Evolutionary conservation across 1,140 invertebrate species (phyloP).

Genomic region (Drosophila pruinosa): DNA sequence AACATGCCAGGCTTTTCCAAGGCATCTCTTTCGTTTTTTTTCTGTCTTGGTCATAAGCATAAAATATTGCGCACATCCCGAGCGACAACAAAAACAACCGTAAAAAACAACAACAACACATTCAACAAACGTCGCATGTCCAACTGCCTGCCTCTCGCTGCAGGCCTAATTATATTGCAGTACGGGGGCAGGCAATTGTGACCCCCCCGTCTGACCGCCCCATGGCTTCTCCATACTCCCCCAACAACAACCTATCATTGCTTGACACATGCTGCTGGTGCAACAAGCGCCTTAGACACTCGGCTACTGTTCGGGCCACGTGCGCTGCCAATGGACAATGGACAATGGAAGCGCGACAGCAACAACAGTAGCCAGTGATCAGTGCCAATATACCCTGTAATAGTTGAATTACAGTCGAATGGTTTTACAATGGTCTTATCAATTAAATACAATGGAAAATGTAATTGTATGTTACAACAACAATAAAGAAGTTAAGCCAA

Average conservation of each 20-base stretch:
- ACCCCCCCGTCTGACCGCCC: not conserved
- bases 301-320: slow-evolving; percentile 42
- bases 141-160: slow-evolving; percentile 43
- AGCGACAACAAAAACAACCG: not conserved
- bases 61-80: slow-evolving; percentile 78
- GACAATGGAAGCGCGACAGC: slow-evolving; percentile 2
- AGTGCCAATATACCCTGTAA: not conserved
- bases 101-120: slow-evolving; percentile 9
- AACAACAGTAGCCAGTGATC: not conserved
- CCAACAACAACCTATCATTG: slow-evolving; percentile 62
- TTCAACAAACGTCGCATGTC: slow-evolving; percentile 44
- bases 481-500: too few relatives aligned
- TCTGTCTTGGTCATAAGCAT: slow-evolving; percentile 66
- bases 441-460: too few relatives aligned
- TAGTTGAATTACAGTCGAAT: not conserved
- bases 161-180: slow-evolving; percentile 80
- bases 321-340: slow-evolving; percentile 24
- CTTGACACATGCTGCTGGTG: slow-evolving; percentile 66
- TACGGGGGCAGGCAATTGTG: slow-evolving; percentile 38
- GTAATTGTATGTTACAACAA: too few relatives aligned
- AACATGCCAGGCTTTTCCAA: slow-evolving; percentile 65
- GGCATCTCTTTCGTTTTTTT: slow-evolving; percentile 11
- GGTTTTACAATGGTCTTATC: too few relatives aligned
- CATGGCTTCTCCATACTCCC: not conserved
- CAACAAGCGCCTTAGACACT: slow-evolving; percentile 26